Percentiles rank a stretch among this genome's conserved stretches.
Conservation (phyloP, 2,888 invertebrate genomes). For the Ceraclea dissimilis region DNA sequence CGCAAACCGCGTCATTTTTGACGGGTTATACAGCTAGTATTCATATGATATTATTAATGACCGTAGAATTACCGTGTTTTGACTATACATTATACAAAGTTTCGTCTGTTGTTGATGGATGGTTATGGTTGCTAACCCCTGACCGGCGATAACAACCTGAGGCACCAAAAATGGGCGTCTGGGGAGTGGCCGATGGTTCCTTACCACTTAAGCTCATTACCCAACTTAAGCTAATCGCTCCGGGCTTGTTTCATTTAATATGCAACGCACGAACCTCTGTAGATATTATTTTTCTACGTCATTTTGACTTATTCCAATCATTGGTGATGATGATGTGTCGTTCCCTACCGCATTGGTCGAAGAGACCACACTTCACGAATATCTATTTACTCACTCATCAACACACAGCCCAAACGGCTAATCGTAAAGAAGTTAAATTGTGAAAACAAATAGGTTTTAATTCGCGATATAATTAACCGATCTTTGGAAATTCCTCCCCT, state of each 20-base stretch:
- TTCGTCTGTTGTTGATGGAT: conserved; percentile 2
- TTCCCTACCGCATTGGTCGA: too few species aligned
- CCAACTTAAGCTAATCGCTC: conserved; percentile 2
- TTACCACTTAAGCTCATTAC: conserved; percentile 12
- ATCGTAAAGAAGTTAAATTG: too few species aligned
- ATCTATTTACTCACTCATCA: neutral
- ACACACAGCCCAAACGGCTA: too few species aligned
- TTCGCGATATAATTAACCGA: too few species aligned
- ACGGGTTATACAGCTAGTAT: too few species aligned
- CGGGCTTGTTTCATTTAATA: too few species aligned
- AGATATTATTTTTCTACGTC: neutral
- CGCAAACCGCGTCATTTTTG: too few species aligned
- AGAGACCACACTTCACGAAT: neutral
- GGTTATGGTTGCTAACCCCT: conserved; percentile 19
- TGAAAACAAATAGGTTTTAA: too few species aligned
- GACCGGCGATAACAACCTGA: conserved; percentile 26
- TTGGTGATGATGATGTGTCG: neutral
- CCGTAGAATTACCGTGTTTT: neutral
- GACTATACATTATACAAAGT: too few species aligned
- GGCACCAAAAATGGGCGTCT: conserved; percentile 6
- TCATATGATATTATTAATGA: neutral
- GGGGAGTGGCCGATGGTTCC: conserved; percentile 28
- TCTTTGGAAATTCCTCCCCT: too few species aligned
- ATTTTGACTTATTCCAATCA: neutral
- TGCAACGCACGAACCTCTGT: neutral